Base-by-base conservation (phyloP, 2,888 invertebrate species). In the Aphidoletes aphidimyza region DNA sequence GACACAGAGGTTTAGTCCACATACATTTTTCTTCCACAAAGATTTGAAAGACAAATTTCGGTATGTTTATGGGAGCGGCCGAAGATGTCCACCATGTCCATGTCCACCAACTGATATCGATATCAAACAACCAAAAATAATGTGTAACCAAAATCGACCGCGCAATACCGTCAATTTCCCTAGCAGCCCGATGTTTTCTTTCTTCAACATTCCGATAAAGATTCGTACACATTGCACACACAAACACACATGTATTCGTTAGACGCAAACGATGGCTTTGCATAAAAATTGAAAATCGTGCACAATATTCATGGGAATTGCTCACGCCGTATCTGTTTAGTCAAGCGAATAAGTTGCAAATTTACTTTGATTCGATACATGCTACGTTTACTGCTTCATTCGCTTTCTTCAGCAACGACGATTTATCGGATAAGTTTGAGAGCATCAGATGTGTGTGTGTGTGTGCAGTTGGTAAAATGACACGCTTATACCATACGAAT, bases 321-420 rank as follows among this genome's bases (percentile, higher is more conserved):
- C 54, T 54, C 22, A 8, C 54, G n/a, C 47, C 14, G 30, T 69
- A 30, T 69, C 14, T 69, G 69, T 69, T 69, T 30, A 69, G 30
- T 34, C 69, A 69, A 69, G 69, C 34, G 69, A 69, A 69, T 69
- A 34, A 69, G 69, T 69, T 69, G 69, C 69, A 69, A 69, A 69
- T 69, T 69, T 69, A 69, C 34, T 69, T 69, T 69, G 69, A 69
- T 69, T 69, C 69, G 69, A 69, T 69, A 69, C 69, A 30, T 30
- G 69, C 17, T 69, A 54, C 26, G 3, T 54, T 54, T 11, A 5
- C 14, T 22, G 5, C 22, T 47, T 47, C 54, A n/a, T 14, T 69
- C 69, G 69, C 34, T 69, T 69, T 69, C n/a, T 69, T 26, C 54
- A 3, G 26, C 69, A 69, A 39, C n/a, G n/a, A n/a, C n/a, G n/a